A percentile compares a stretch with the other conserved stretches of the same genome.
phyloP scores from a whole-genome alignment of 2,797 vertebrate species.

The Naso thynnoides region DNA sequence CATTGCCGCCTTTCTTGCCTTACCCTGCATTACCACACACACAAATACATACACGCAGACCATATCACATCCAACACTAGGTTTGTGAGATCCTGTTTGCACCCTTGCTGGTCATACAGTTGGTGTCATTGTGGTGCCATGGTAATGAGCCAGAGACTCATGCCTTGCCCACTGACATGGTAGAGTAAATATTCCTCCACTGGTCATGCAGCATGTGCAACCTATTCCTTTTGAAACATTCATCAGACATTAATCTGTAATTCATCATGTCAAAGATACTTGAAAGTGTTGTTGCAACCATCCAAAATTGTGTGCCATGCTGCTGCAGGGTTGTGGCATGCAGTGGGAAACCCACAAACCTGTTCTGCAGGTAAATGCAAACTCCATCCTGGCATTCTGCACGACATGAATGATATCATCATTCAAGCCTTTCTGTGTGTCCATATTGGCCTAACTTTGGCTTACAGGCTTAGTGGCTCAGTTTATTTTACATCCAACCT shows the following conservation, averaged over 20 bases:
- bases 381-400: not conserved
- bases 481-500: constrained; percentile 35
- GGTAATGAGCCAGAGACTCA: constrained; percentile 44
- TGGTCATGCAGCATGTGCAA: constrained; percentile 18
- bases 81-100: constrained; percentile 50
- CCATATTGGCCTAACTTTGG: constrained; percentile 3
- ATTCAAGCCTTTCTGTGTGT: not conserved
- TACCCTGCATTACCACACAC: constrained; percentile 8
- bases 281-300: not conserved
- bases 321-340: not conserved
- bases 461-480: constrained; percentile 17
- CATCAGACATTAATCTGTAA: not conserved
- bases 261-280: not conserved
- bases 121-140: constrained; percentile 54
- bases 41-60: not conserved
- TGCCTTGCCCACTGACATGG: constrained; percentile 14
- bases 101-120: constrained; percentile 54
- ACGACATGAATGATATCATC: not conserved
- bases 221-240: constrained; percentile 10
- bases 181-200: constrained; percentile 9
- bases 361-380: not conserved
- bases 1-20: constrained; percentile 36
- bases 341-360: not conserved
- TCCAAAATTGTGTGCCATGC: constrained; percentile 1
- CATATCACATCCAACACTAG: constrained; percentile 7